Conservation (phyloP, 2,888 invertebrate species). For the Heliconius hortense region DNA sequence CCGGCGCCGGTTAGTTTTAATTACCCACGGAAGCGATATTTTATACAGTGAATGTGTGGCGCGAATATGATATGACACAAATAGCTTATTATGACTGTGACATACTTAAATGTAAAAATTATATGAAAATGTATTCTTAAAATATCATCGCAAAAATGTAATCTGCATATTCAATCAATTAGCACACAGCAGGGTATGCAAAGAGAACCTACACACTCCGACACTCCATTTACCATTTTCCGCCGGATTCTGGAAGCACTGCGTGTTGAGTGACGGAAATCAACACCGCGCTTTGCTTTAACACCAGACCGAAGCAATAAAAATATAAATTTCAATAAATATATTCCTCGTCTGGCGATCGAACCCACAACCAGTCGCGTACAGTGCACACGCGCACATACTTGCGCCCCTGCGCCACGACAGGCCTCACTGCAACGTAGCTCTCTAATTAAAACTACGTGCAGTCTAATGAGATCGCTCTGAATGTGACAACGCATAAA, state of each 20-base stretch:
- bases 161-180: neutral
- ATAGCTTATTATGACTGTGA: constrained; percentile 46
- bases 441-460: constrained; percentile 74
- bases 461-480: constrained; percentile 70
- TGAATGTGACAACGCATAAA: constrained; percentile 77
- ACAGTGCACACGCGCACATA: too few relatives aligned
- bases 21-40: constrained; percentile 69
- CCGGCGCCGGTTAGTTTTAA: constrained; percentile 67
- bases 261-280: too few relatives aligned
- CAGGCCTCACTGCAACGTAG: constrained; percentile 46
- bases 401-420: too few relatives aligned
- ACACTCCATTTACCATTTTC: too few relatives aligned
- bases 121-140: constrained; percentile 1
- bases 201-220: too few relatives aligned
- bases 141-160: neutral
- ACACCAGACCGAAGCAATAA: too few relatives aligned
- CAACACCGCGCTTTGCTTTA: too few relatives aligned
- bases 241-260: too few relatives aligned
- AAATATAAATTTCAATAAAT: too few relatives aligned
- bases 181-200: too few relatives aligned
- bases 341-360: too few relatives aligned
- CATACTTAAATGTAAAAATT: constrained; percentile 17
- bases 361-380: too few relatives aligned
- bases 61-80: constrained; percentile 24
- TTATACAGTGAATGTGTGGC: constrained; percentile 60